Percentiles rank a stretch among this genome's conserved stretches.
Evolutionary conservation across 1,140 invertebrate genomes (phyloP).

Genomic region (Drosophila oshimai): DNA sequence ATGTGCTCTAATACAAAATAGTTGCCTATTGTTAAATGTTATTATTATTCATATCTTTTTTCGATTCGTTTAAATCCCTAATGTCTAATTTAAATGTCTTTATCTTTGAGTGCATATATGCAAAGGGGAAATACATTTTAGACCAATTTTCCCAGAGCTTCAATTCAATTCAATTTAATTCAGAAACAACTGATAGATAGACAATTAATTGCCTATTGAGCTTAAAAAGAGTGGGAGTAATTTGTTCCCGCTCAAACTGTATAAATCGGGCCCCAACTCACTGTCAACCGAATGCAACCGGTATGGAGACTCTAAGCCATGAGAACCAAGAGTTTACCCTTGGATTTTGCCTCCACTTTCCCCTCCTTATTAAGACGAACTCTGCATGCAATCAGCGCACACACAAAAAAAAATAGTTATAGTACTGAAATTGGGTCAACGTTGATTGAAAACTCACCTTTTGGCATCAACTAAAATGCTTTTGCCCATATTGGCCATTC

Average conservation of each 20-base stretch:
- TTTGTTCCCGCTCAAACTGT: conserved; percentile 4
- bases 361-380: conserved; percentile 26
- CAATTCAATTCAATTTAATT: not conserved
- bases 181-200: not conserved
- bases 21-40: too few species aligned
- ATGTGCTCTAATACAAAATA: too few species aligned
- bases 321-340: conserved; percentile 3
- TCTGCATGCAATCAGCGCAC: not conserved
- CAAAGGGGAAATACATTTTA: too few species aligned
- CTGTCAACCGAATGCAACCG: conserved; percentile 22
- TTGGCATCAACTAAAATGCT: conserved; percentile 76
- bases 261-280: conserved; percentile 15
- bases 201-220: not conserved
- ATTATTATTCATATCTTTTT: too few species aligned
- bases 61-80: too few species aligned
- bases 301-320: conserved; percentile 4
- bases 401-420: too few species aligned
- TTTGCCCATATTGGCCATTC: conserved; percentile 60
- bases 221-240: not conserved
- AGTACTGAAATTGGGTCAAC: conserved; percentile 26
- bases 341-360: conserved; percentile 17
- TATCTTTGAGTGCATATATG: too few species aligned
- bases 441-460: conserved; percentile 60
- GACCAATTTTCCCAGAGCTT: too few species aligned
- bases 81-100: too few species aligned